Evolutionary conservation across 2,797 vertebrate species (phyloP), one percentile per base, ranked within the genome.

Genomic region (Sphenodon punctatus): DNA sequence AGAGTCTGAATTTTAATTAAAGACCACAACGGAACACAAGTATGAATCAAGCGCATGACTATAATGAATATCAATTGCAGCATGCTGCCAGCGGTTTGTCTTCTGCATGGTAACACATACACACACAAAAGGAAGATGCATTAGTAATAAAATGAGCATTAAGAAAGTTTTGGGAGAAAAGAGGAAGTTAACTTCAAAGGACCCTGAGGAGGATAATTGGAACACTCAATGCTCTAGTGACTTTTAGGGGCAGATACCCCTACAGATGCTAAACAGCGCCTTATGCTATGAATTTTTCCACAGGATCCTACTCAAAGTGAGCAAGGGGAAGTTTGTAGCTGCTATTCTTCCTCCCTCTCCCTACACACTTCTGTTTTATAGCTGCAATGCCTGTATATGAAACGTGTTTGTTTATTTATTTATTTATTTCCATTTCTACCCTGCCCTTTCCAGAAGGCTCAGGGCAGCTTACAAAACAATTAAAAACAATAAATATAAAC

Each of bases 1-100:
- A 65, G 34, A 36, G 49, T 68, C 61, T 67, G 49, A 80, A 84
- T 86, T 87, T 85, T 84, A 85, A 85, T 36, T 82, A 4, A 32
- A 77, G 27, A 34, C 67, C 20, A 53, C 51, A 75, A 66, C 25
- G 27, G 49, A 39, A 80, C 65, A 65, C 53, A 72, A 55, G 34
- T 30, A 60, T 64, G 63, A 76, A 81, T 60, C 36, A 65, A 71
- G 27, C 7, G 32, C 7, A 19, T 67, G 53, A 80, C 81, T 75
- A 58, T 76, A 85, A 80, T 38, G 30, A 70, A 72, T 42, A 77
- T 19, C 56, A 20, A 58, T 72, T 59, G 42, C 38, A 75, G 66
- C 61, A 67, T 67, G 25, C 53, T 60, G 10, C 51, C 61, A 77
- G 32, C 81, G 66, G 49, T 75, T 39, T 10, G 19, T 1, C 6